A percentile compares a stretch with the other conserved stretches of the same genome.
phyloP scores from a whole-genome alignment of 1,140 invertebrate genomes.

The Sitobion miscanthi region DNA sequence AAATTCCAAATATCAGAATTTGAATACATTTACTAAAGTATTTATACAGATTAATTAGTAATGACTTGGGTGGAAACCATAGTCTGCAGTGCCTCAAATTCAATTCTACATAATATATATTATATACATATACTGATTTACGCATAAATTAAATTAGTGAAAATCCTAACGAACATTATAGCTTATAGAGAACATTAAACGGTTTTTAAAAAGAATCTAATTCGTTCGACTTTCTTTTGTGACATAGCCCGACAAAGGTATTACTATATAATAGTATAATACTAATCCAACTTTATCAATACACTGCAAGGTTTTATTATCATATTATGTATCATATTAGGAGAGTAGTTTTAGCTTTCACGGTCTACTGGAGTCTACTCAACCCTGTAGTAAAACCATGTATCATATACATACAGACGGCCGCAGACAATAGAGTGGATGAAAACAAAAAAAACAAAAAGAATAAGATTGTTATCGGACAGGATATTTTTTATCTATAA shows the following conservation, averaged over 20 bases:
- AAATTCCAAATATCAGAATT: neutral
- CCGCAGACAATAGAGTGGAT: conserved; percentile 21
- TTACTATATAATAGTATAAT: neutral
- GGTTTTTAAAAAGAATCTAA: neutral
- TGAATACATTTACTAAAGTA: neutral
- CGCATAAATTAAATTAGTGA: neutral
- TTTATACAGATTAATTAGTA: no score
- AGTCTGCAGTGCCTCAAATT: neutral
- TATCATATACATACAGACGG: neutral
- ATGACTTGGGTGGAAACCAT: neutral
- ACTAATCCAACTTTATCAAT: neutral
- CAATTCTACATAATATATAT: neutral
- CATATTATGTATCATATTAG: conserved; percentile 2
- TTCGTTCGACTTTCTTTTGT: neutral
- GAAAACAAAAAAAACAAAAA: neutral
- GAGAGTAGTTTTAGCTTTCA: conserved; percentile 10
- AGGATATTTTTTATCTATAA: neutral
- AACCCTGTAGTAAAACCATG: neutral
- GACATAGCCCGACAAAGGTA: neutral
- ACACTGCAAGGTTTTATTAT: neutral
- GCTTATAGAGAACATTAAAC: neutral
- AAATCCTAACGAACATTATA: neutral
- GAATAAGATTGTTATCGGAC: conserved; percentile 9
- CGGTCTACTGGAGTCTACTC: neutral
- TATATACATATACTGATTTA: neutral